Conservation (phyloP, 2,797 vertebrate species). For the Sebastes diaconus region DNA sequence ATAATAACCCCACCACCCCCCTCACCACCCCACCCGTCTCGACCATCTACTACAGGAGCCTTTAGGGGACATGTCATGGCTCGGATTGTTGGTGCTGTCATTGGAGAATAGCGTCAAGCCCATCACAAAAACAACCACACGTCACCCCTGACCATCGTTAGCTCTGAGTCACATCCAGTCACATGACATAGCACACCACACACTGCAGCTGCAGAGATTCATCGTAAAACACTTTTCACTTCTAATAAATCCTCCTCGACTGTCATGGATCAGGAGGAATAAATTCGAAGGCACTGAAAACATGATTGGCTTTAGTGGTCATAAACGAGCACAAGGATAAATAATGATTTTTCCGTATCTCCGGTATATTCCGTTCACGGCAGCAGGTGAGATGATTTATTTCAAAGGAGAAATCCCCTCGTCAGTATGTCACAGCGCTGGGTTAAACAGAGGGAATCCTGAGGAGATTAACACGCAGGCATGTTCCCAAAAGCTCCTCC, state of each 20-base stretch:
- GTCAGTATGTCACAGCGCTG: constrained; percentile 25
- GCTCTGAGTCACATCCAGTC: constrained; percentile 15
- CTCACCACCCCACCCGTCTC: neutral
- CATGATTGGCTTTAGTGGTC: constrained; percentile 32
- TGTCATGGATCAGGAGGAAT: constrained; percentile 27
- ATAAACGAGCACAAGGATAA: constrained; percentile 52
- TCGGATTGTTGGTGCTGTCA: constrained; percentile 27
- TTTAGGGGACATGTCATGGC: constrained; percentile 30
- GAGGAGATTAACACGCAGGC: constrained; percentile 61
- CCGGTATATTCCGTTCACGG: constrained; percentile 24
- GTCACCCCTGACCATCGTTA: constrained; percentile 21
- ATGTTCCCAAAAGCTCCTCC: constrained; percentile 46
- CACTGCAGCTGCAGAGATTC: neutral
- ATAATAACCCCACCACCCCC: constrained; percentile 10
- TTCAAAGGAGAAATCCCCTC: constrained; percentile 29
- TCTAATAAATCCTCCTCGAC: constrained; percentile 24
- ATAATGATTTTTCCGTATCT: constrained; percentile 43
- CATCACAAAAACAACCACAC: neutral
- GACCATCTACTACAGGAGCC: constrained; percentile 20
- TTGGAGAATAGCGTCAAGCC: neutral
- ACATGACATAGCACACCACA: neutral
- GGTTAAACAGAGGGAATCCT: constrained; percentile 51
- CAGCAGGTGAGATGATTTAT: constrained; percentile 51
- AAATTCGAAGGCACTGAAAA: constrained; percentile 22
- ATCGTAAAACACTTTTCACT: neutral